phyloP scores from a whole-genome alignment of 2,888 invertebrate genomes.

The Melieria omissa region DNA sequence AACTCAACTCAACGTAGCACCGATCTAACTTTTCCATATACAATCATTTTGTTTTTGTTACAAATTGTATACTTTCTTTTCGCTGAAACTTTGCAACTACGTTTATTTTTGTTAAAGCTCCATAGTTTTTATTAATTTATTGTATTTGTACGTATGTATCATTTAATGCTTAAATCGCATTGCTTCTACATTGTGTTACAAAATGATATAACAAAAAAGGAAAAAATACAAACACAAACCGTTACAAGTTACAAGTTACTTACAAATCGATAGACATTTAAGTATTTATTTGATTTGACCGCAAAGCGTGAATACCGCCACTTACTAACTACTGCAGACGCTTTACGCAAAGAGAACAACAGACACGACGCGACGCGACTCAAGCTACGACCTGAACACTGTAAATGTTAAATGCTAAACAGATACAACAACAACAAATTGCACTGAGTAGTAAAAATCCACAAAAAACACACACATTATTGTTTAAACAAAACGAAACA shows the following conservation, averaged over 20 bases:
- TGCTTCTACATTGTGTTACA: neutral
- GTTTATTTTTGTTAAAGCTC: neutral
- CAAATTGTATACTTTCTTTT: neutral
- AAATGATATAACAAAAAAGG: too few relatives aligned
- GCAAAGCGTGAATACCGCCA: too few relatives aligned
- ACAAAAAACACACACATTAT: constrained; percentile 39
- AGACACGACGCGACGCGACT: too few relatives aligned
- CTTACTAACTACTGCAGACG: too few relatives aligned
- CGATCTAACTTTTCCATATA: neutral
- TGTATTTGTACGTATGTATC: constrained; percentile 14
- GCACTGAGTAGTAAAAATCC: constrained; percentile 10
- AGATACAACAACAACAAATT: constrained; percentile 21
- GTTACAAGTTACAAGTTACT: constrained; percentile 18
- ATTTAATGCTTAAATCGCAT: neutral
- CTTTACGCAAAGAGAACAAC: too few relatives aligned
- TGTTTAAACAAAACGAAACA: constrained; percentile 40
- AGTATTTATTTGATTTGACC: constrained; percentile 28
- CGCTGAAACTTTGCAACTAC: neutral
- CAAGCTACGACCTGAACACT: neutral
- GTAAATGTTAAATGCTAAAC: constrained; percentile 26
- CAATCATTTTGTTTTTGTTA: neutral
- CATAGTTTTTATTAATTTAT: constrained; percentile 17
- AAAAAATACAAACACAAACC: constrained; percentile 2
- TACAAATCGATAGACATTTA: constrained; percentile 23
- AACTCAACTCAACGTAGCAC: constrained; percentile 24